These are phyloP conservation scores for Thymelicus sylvestris DNA, from an alignment of 2,888 invertebrate species.

Conservation along the genomic window DNA sequence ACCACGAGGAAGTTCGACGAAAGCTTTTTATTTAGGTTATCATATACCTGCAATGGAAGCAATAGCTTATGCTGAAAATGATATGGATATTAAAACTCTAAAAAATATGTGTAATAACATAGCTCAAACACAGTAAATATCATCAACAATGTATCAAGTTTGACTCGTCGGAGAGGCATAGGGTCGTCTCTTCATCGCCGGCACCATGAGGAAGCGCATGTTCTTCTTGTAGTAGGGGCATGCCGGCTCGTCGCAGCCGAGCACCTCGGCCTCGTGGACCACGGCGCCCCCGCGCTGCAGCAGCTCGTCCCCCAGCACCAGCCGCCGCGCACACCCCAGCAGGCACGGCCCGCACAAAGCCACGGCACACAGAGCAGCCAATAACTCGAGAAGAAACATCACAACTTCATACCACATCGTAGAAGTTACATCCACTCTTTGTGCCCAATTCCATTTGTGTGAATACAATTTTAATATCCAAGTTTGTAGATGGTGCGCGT, in stretches of 20 bases:
- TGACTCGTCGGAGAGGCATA: conserved; percentile 61
- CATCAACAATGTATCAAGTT: conserved; percentile 6
- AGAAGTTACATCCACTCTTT: conserved; percentile 5
- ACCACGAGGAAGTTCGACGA: no score
- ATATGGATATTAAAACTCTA: no score
- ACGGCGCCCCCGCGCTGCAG: conserved; percentile 53
- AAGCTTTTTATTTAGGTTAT: neutral
- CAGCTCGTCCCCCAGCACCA: conserved; percentile 69
- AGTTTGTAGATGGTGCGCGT: neutral
- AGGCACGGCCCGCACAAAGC: conserved; percentile 75
- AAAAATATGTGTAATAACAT: neutral
- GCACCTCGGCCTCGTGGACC: conserved; percentile 65
- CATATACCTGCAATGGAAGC: neutral
- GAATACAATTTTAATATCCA: neutral
- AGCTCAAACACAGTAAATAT: neutral
- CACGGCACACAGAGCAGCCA: conserved; percentile 75
- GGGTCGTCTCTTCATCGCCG: conserved; percentile 59
- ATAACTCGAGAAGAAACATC: conserved; percentile 70
- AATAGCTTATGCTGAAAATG: neutral
- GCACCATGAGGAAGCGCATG: conserved; percentile 69
- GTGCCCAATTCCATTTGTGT: conserved; percentile 26
- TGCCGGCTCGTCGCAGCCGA: conserved; percentile 76
- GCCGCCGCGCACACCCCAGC: conserved; percentile 66
- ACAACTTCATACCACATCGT: conserved; percentile 66
- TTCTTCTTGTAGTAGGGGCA: conserved; percentile 80